phyloP scores from a whole-genome alignment of 1,140 invertebrate species.

The Monochamus saltuarius region DNA sequence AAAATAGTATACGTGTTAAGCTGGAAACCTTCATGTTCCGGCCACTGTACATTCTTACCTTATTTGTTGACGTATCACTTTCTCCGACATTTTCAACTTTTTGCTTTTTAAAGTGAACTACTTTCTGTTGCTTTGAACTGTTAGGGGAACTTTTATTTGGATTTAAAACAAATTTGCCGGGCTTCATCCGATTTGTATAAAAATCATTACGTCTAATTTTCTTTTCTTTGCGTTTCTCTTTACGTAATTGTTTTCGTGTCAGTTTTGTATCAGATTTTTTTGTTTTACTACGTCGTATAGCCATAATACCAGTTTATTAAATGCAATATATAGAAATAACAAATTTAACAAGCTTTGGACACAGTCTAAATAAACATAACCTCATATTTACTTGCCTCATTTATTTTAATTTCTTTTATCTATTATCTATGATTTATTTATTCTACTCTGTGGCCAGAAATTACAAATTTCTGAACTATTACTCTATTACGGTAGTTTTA shows the following conservation, averaged over 20 bases:
- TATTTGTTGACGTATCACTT: slow-evolving; percentile 24
- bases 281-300: slow-evolving; percentile 1
- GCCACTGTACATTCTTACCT: slow-evolving; percentile 2
- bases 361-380: too few species aligned
- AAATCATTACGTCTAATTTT: slow-evolving; percentile 55
- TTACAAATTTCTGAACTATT: too few species aligned
- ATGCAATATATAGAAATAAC: too few species aligned
- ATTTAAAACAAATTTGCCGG: slow-evolving; percentile 34
- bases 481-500: too few species aligned
- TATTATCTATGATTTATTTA: too few species aligned
- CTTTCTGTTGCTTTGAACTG: slow-evolving; percentile 29
- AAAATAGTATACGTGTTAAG: too few species aligned
- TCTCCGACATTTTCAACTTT: slow-evolving; percentile 33
- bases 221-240: slow-evolving; percentile 61
- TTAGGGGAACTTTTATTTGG: slow-evolving; percentile 23
- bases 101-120: slow-evolving; percentile 41
- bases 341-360: too few species aligned
- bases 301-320: too few species aligned
- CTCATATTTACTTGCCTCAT: too few species aligned
- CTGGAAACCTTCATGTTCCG: too few species aligned
- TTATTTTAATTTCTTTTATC: too few species aligned
- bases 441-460: too few species aligned
- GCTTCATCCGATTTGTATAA: slow-evolving; percentile 47
- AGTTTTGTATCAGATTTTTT: slow-evolving; percentile 2
- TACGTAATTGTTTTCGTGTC: slow-evolving; percentile 62